These are phyloP conservation scores for Anthoscopus minutus DNA, from an alignment of 2,113 vertebrate genomes.

Conservation along the genomic window DNA sequence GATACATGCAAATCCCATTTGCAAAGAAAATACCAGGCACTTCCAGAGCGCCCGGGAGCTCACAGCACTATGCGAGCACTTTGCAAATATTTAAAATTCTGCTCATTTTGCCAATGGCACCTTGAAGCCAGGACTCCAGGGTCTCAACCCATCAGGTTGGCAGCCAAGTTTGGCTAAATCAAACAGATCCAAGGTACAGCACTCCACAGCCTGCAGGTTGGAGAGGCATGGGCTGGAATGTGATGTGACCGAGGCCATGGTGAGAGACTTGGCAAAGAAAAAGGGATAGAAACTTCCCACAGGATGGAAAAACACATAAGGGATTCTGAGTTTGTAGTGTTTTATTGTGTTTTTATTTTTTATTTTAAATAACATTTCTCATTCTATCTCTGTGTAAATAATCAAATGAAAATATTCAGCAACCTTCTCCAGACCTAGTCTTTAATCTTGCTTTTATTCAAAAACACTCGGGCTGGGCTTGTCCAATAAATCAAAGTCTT, in stretches of 20 bases:
- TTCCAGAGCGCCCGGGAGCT: neutral
- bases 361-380: neutral
- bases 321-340: neutral
- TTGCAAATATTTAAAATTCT: neutral
- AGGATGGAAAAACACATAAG: neutral
- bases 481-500: constrained; percentile 7
- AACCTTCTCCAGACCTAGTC: neutral
- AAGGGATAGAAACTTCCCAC: neutral
- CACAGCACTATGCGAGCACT: neutral
- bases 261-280: neutral
- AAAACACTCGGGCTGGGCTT: neutral
- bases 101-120: neutral
- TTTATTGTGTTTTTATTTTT: neutral
- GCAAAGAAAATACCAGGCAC: neutral
- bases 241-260: neutral
- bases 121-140: neutral
- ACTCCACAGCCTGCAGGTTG: neutral
- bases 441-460: neutral
- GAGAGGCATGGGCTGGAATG: neutral
- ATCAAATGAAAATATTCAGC: neutral
- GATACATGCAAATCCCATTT: neutral
- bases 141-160: neutral
- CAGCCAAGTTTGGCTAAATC: neutral
- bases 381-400: neutral
- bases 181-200: neutral